phyloP scores from a whole-genome alignment of 1,140 invertebrate genomes.

The Amyelois transitella region DNA sequence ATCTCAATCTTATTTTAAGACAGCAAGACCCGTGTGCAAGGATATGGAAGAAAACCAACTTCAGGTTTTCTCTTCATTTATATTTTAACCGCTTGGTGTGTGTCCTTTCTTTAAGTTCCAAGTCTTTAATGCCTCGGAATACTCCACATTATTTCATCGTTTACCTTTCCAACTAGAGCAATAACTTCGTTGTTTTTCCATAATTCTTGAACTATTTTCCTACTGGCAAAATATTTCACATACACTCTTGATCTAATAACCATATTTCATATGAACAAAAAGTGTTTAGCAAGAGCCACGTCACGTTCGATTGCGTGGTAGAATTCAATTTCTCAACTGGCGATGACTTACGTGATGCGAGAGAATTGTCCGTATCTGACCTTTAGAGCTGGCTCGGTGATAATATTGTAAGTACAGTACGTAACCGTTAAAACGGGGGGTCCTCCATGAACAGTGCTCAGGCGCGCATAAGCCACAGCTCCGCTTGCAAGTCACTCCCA shows the following conservation, averaged over 20 bases:
- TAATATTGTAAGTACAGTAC: conserved; percentile 7
- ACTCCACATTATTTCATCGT: too few relatives aligned
- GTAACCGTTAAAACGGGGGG: conserved; percentile 34
- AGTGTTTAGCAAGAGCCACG: background rate
- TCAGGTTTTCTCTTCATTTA: too few relatives aligned
- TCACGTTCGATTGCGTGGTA: background rate
- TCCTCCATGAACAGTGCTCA: conserved; percentile 30
- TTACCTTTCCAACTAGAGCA: too few relatives aligned
- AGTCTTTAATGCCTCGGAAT: too few relatives aligned
- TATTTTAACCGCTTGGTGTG: too few relatives aligned
- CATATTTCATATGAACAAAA: background rate
- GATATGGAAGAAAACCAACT: too few relatives aligned
- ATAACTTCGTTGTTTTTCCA: too few relatives aligned
- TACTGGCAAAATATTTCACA: background rate
- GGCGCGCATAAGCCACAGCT: conserved; percentile 46
- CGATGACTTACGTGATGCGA: conserved; percentile 1
- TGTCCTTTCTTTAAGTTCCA: too few relatives aligned
- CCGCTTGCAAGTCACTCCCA: conserved; percentile 61
- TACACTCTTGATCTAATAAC: background rate
- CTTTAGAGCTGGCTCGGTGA: conserved; percentile 3
- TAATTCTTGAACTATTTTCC: background rate
- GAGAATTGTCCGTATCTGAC: conserved; percentile 1
- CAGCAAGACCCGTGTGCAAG: too few relatives aligned
- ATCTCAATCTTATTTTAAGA: too few relatives aligned
- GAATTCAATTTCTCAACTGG: conserved; percentile 5